A percentile compares a stretch with the other conserved stretches of the same genome.
phyloP scores from a whole-genome alignment of 2,113 vertebrate species.

The Trematomus loennbergii region DNA sequence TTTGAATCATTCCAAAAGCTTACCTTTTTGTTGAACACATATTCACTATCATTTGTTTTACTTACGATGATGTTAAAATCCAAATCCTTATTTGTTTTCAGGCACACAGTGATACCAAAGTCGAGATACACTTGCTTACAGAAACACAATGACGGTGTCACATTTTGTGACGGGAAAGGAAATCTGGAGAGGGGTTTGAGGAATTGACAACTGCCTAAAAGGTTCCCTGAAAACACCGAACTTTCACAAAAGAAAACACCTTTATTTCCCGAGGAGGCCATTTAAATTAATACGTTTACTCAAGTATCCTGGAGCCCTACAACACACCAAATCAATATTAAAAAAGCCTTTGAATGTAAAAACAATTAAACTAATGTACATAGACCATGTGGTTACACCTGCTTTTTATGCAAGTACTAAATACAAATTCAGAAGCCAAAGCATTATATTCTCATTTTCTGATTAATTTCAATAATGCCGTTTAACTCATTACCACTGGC shows the following conservation, averaged over 20 bases:
- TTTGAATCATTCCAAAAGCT: constrained; percentile 19
- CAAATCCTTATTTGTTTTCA: neutral
- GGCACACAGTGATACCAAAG: neutral
- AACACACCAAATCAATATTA: neutral
- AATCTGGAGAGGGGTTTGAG: constrained; percentile 25
- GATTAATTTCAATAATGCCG: constrained; percentile 14
- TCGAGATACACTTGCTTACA: neutral
- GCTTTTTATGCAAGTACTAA: neutral
- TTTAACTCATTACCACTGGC: neutral
- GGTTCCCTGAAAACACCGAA: constrained; percentile 28
- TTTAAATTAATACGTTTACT: constrained; percentile 1
- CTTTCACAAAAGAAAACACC: neutral
- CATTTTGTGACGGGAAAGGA: constrained; percentile 7
- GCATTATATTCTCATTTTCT: neutral
- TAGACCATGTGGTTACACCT: neutral
- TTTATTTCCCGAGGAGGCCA: neutral
- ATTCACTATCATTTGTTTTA: neutral
- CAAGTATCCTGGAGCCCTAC: neutral
- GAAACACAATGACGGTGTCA: constrained; percentile 6
- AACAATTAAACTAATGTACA: neutral
- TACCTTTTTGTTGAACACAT: neutral
- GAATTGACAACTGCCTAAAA: constrained; percentile 32
- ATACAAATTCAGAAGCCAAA: constrained; percentile 1
- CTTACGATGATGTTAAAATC: neutral
- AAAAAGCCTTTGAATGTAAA: neutral